Percentiles rank a stretch among this genome's conserved stretches.
Conservation (phyloP, 2,113 vertebrate genomes). For the Platysteira castanea region DNA sequence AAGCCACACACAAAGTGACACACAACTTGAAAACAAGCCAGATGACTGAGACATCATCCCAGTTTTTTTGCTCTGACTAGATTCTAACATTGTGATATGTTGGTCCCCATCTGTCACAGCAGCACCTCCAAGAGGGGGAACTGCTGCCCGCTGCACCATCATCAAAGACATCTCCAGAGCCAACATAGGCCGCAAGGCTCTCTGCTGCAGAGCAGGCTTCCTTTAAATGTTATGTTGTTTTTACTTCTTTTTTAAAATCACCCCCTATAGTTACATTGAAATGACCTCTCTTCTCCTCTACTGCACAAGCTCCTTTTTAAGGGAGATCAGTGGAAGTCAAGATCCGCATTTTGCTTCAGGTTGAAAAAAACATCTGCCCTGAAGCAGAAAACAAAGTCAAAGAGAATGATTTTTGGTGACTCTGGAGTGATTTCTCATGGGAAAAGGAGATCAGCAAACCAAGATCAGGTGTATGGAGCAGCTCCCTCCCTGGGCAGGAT, state of each 20-base stretch:
- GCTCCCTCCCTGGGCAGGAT: not conserved
- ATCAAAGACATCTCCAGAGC: not conserved
- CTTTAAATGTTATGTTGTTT: not conserved
- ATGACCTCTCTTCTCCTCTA: not conserved
- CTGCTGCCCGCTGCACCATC: fast-evolving
- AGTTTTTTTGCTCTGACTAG: not conserved
- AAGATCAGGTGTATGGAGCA: fast-evolving
- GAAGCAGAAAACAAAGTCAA: not conserved
- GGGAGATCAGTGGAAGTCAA: not conserved
- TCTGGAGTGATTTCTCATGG: not conserved
- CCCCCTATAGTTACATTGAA: fast-evolving
- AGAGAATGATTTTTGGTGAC: not conserved
- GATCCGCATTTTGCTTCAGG: fast-evolving
- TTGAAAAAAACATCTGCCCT: not conserved
- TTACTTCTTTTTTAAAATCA: not conserved
- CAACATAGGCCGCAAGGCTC: fast-evolving
- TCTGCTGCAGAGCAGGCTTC: fast-evolving
- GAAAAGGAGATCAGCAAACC: not conserved
- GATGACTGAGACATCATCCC: fast-evolving
- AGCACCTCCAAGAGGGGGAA: not conserved
- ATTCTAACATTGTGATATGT: fast-evolving
- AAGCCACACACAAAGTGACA: not conserved
- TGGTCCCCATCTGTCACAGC: not conserved
- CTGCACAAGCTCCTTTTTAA: not conserved
- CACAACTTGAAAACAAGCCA: not conserved